Percentiles rank a stretch among this genome's conserved stretches.
Evolutionary conservation across 2,888 invertebrate genomes (phyloP).

Genomic region (Heliconius sara): DNA sequence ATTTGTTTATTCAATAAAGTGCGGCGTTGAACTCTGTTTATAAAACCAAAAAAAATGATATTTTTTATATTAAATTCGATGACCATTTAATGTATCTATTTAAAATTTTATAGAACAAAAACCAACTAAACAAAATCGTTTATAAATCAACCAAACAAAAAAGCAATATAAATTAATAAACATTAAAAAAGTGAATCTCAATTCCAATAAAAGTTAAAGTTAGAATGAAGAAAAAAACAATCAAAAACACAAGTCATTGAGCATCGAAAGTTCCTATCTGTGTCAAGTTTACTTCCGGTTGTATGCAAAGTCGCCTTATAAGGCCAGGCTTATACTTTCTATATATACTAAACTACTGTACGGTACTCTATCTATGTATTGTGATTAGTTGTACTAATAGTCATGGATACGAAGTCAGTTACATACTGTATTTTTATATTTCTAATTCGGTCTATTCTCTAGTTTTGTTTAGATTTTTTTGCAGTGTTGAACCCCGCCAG

Average conservation of each 20-base stretch:
- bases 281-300: slow-evolving; percentile 28
- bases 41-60: no score
- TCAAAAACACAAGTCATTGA: slow-evolving; percentile 22
- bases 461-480: no score
- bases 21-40: no score
- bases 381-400: no score
- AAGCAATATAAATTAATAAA: not conserved
- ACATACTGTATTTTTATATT: no score
- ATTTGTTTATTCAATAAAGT: no score
- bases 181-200: not conserved
- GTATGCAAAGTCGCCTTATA: slow-evolving; percentile 2
- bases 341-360: not conserved
- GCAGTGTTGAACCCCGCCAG: no score
- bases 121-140: not conserved
- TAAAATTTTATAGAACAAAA: not conserved
- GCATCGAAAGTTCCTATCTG: slow-evolving; percentile 13
- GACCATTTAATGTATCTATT: not conserved
- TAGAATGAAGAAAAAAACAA: not conserved
- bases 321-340: slow-evolving; percentile 2
- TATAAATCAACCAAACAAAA: not conserved
- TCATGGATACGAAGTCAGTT: no score
- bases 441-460: no score
- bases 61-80: no score
- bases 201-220: slow-evolving; percentile 28
- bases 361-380: not conserved